Conservation (phyloP, 2,113 vertebrate species). For the Caracal caracal region DNA sequence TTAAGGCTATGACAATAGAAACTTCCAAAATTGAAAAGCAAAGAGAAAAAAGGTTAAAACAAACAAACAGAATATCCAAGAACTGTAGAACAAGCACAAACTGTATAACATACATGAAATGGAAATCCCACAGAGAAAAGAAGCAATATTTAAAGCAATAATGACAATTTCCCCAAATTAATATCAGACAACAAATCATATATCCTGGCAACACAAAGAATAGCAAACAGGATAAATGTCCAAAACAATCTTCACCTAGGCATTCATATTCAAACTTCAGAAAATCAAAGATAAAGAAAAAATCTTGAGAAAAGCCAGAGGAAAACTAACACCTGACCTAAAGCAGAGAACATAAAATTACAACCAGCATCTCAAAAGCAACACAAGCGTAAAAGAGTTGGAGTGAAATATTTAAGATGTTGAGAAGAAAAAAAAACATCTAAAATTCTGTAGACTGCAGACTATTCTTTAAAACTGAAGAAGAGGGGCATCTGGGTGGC, state of each 20-base stretch:
- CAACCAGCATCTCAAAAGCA: not conserved
- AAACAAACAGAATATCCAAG: not conserved
- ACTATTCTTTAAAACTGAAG: not conserved
- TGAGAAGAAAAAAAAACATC: not conserved
- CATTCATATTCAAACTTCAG: not conserved
- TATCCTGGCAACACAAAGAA: not conserved
- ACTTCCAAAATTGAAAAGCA: not conserved
- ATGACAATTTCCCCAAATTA: not conserved
- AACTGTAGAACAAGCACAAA: not conserved
- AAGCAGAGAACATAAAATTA: not conserved
- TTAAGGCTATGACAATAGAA: not conserved
- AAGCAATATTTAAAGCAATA: not conserved
- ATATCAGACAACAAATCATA: not conserved
- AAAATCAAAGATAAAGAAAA: not conserved
- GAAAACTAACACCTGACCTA: not conserved
- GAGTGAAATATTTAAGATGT: not conserved
- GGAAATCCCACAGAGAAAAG: not conserved
- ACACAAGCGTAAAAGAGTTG: not conserved
- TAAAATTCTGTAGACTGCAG: not conserved
- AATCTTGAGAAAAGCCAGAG: not conserved
- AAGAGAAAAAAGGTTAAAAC: not conserved
- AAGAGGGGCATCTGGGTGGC: not conserved
- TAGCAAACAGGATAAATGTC: not conserved
- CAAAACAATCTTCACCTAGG: not conserved
- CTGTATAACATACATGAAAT: not conserved